These are phyloP conservation scores for Pilophorus perplexus DNA, from an alignment of 2,888 invertebrate species.

Conservation along the genomic window DNA sequence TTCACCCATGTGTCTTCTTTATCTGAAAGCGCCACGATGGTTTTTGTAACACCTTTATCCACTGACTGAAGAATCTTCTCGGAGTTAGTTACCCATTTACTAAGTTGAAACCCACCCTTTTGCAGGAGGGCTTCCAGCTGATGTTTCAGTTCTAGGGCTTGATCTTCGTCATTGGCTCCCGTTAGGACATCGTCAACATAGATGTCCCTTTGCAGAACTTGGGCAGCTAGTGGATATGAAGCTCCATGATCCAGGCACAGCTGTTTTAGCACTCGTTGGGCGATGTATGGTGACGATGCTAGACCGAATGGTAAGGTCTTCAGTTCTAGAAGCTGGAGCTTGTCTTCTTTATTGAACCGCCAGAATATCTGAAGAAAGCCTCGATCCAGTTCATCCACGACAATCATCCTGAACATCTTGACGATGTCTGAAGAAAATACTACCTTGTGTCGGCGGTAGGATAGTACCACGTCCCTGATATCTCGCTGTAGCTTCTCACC, in stretches of 20 bases:
- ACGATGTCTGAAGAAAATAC: not conserved
- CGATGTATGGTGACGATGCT: not conserved
- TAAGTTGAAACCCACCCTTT: constrained; percentile 6
- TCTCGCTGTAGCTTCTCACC: not conserved
- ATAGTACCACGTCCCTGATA: not conserved
- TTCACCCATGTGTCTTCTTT: not conserved
- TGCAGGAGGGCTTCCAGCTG: not conserved
- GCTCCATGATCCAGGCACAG: not conserved
- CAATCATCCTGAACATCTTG: constrained; percentile 1
- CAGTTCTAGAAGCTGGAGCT: not conserved
- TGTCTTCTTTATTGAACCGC: not conserved
- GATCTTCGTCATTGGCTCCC: not conserved
- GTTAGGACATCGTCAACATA: constrained; percentile 4
- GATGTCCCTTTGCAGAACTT: not conserved
- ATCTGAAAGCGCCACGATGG: not conserved
- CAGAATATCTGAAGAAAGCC: not conserved
- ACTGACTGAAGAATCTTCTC: not conserved
- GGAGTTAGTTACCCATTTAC: constrained; percentile 14
- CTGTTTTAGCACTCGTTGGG: not conserved
- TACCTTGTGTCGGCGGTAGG: not conserved
- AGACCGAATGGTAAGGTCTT: not conserved
- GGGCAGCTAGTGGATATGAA: not conserved
- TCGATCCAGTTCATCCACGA: not conserved
- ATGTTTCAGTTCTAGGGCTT: not conserved
- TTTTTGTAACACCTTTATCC: not conserved